Evolutionary conservation across 2,797 vertebrate genomes (phyloP).

Genomic region (Natrix natrix): DNA sequence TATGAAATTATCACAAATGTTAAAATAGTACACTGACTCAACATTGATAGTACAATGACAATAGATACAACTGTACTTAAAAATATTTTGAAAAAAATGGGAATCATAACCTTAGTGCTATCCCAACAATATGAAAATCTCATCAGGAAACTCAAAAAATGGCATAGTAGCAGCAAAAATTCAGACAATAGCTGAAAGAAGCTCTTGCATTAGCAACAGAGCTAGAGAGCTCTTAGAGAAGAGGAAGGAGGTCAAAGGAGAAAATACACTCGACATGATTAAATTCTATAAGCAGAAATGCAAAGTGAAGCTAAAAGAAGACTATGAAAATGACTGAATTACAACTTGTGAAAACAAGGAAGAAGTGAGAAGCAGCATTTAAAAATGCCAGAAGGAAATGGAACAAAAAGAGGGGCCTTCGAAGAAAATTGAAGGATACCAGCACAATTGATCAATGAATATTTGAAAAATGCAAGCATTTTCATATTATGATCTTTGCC

Average conservation of each 20-base stretch:
- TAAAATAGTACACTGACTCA: neutral
- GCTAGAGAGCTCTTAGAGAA: neutral
- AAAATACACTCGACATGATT: neutral
- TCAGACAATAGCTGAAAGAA: neutral
- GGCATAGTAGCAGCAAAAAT: neutral
- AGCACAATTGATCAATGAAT: neutral
- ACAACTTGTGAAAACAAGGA: neutral
- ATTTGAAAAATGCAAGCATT: neutral
- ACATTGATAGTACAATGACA: neutral
- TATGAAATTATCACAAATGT: neutral
- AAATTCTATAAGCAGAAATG: neutral
- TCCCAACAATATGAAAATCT: neutral
- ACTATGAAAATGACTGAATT: neutral
- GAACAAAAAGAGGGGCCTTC: neutral
- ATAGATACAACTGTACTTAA: neutral
- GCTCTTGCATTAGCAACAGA: neutral
- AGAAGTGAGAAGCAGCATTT: neutral
- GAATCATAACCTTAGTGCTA: neutral
- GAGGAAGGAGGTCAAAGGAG: neutral
- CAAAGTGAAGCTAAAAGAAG: neutral
- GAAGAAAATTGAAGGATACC: neutral
- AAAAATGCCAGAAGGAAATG: neutral
- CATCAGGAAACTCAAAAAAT: neutral
- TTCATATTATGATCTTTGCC: neutral
- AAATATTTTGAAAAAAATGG: neutral